These are phyloP conservation scores for Ophion ventricosus DNA, from an alignment of 2,888 invertebrate species.

Conservation along the genomic window DNA sequence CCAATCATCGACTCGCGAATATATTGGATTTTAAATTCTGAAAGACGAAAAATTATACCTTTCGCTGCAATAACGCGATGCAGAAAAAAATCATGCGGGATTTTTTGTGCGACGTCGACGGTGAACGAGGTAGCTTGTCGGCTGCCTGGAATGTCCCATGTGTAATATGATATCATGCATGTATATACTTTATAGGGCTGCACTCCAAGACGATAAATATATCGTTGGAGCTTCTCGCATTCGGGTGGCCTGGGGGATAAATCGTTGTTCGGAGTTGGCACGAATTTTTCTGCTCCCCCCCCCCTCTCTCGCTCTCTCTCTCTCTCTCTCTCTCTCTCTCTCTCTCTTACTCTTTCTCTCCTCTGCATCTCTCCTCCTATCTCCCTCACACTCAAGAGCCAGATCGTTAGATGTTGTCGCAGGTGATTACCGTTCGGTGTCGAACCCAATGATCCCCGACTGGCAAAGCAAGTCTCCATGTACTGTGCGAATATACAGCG, in stretches of 20 bases:
- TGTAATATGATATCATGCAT: conserved; percentile 9
- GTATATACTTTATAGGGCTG: conserved; percentile 7
- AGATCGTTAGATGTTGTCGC: conserved; percentile 65
- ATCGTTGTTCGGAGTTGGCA: conserved; percentile 49
- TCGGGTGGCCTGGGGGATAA: conserved; percentile 62
- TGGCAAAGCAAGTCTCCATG: conserved; percentile 47
- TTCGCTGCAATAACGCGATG: neutral
- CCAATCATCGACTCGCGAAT: neutral
- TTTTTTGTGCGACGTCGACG: neutral
- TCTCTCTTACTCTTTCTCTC: conserved; percentile 28
- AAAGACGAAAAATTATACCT: neutral
- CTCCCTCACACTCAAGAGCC: conserved; percentile 34
- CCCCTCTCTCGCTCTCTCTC: conserved; percentile 22
- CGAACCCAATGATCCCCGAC: conserved; percentile 64
- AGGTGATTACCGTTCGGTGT: conserved; percentile 66
- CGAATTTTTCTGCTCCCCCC: conserved; percentile 40
- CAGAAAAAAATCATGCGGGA: neutral
- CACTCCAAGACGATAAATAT: conserved; percentile 36
- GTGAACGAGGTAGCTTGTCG: neutral
- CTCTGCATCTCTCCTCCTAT: conserved; percentile 19
- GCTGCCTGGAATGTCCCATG: neutral
- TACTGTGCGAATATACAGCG: conserved; percentile 19
- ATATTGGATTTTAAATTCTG: neutral
- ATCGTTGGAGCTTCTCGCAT: conserved; percentile 43
- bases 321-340: conserved; percentile 21